Conservation (phyloP, 2,113 vertebrate genomes). For the Xiphophorus maculatus region DNA sequence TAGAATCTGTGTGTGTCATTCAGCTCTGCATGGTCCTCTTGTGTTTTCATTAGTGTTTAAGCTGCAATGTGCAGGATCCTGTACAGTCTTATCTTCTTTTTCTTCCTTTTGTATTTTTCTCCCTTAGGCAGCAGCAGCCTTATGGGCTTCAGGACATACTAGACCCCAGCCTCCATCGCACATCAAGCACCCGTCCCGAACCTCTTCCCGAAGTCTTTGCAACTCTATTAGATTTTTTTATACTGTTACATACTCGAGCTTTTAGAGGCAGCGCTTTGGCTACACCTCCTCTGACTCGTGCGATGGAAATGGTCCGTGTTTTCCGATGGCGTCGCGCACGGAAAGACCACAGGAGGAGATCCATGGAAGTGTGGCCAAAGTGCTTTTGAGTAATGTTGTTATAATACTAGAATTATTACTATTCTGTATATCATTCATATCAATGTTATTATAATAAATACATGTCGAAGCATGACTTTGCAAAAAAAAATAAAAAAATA, state of each 20-base stretch:
- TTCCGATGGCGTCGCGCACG: background rate
- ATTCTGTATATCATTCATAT: slow-evolving; percentile 79
- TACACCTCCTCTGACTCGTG: slow-evolving; percentile 51
- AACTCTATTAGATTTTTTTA: slow-evolving; percentile 50
- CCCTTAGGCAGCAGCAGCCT: slow-evolving; percentile 74
- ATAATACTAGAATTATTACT: slow-evolving; percentile 75
- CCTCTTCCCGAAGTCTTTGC: slow-evolving; percentile 23
- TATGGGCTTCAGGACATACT: slow-evolving; percentile 74
- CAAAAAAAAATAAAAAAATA: slow-evolving; percentile 59
- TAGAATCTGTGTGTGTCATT: slow-evolving; percentile 9
- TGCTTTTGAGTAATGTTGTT: slow-evolving; percentile 62
- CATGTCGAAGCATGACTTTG: slow-evolving; percentile 79
- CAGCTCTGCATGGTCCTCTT: slow-evolving; percentile 26
- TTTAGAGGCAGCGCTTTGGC: slow-evolving; percentile 61
- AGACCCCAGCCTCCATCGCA: slow-evolving; percentile 83
- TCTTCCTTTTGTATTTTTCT: slow-evolving; percentile 21
- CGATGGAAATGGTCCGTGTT: background rate
- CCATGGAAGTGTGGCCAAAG: slow-evolving; percentile 59
- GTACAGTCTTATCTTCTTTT: slow-evolving; percentile 44
- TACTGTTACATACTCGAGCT: slow-evolving; percentile 78
- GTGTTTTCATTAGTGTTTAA: slow-evolving; percentile 62
- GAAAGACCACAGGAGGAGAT: slow-evolving; percentile 14
- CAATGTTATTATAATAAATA: slow-evolving; percentile 77
- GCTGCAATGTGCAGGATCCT: slow-evolving; percentile 46
- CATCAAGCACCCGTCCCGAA: slow-evolving; percentile 57